Base-by-base conservation (phyloP, 2,113 vertebrate species). In the Marmota monax region DNA sequence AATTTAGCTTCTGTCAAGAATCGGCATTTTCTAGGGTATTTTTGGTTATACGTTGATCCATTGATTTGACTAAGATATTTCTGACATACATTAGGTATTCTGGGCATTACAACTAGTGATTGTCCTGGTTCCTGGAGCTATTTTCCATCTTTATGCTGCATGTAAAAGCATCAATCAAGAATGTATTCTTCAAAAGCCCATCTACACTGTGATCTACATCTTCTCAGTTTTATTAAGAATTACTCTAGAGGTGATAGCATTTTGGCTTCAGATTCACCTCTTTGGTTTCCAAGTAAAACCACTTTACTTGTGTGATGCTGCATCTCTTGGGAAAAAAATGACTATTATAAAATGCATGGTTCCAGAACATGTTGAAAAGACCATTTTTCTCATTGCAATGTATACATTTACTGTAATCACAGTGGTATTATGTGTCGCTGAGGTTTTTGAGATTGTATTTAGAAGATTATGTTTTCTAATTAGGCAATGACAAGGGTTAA, bases 281-380 rank as follows among this genome's bases (percentile, higher is more conserved):
- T 99, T 99, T 97, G 99, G 99, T 87, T 99, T 99, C 97, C 98
- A 99, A 98, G 98, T 99, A 89, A 99, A 99, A 88, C 96, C 99
- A 8, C 88, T 99, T 90, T 99, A 98, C 96, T 98, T 97, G 97
- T 99, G 99, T 93, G 98, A 99, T 90, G 98, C 98, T 95, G 98
- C 97, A 79, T 98, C 98, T 86, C 96, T 99, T 82, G 99, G 99
- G 80, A 98, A 98, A 96, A 98, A 98, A 92, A 98, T 99, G 90
- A 99, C 99, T 25, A 92, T 99, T 96, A 99, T 98, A 23, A 99
- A 96, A 94, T 99, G 99, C 97, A 99, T 99, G 99, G 99, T 99
- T 73, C 99, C 99, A 16, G 99, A 99, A 98, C 99, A 99, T 98
- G 99, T 99, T 95, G 99, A 99, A 95, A 99, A 99, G 97, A 99